Base-by-base conservation (phyloP, 2,113 vertebrate genomes). In the Lepidothrix coronata region DNA sequence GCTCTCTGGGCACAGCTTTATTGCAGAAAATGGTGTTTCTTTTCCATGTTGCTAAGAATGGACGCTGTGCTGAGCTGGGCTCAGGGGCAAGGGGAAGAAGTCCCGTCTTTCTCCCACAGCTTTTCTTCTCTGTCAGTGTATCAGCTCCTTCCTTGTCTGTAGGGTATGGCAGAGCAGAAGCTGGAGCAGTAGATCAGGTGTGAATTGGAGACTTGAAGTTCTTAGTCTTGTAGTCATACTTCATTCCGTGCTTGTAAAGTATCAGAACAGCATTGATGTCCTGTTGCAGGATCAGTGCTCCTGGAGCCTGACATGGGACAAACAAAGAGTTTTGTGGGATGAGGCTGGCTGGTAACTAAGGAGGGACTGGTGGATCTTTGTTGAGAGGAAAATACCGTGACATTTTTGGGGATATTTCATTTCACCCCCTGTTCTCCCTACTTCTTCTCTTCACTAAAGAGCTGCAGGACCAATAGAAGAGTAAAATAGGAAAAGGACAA, bases 401-500 rank as follows among this genome's bases (percentile, higher is more conserved):
- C 3, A 6, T 67, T 83, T 59, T 30, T 33, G 54, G 62, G 49
- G 28, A 18, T 35, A 63, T 25, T 73, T 44, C 11, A 9, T 67
- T 85, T 59, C 1, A 0, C 4, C 5, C 2, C 4, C 2, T 43
- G 35, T 52, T 41, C 28, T 62, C 28, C 76, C 19, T 74, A 3
- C 4, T 37, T 19, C 59, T 12, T 89, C 7, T 35, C 8, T 15
- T 51, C 21, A 12, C 30, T n/a, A 37, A 88, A 88, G 51, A 55
- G 46, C 57, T 88, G 41, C 37, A 83, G 51, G 24, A 74, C 27
- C 24, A 79, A n/a, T 18, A 19, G 31, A 62, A 67, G 24, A 65
- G 16, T 39, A 33, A 68, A 84, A 61, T 4, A 59, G 33, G 46
- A 55, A 65, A 79, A 75, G 13, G 27, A 37, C 18, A 43, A 74